Base-by-base conservation (phyloP, 2,797 vertebrate species). In the Bovichtus variegatus region DNA sequence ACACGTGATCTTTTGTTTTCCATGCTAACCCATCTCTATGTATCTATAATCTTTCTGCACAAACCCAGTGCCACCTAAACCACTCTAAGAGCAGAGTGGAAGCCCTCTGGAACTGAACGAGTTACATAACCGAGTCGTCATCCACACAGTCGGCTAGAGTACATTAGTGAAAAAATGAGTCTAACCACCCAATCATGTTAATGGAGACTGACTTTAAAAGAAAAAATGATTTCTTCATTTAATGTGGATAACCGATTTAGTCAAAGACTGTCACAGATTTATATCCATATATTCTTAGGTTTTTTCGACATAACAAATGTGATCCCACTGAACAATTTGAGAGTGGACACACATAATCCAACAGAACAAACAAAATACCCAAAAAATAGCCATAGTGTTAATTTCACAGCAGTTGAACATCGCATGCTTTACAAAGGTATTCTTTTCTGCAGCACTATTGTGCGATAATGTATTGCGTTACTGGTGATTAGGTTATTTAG, bases 381-480 rank as follows among this genome's bases (percentile, higher is more conserved):
- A 34, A 38, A 65, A 51, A 50, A n/a, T 19, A 0, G 58, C 34
- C 7, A 8, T 38, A 10, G 13, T 41, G 49, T 66, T 74, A 15
- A 66, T 55, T 9, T 59, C 76, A 50, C 59, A 44, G 12, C 60
- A 46, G 27, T 66, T 61, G 27, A 76, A 59, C 18, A 13, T 66
- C 44, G 40, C 19, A 15, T 23, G 40, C 55, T 47, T 65, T 21
- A 55, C 55, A 60, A 54, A 27, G 43, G 31, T 61, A 49, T 64
- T 46, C 38, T 36, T 49, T 66, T 31, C 55, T 44, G 18, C 46
- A 29, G 18, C 21, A 67, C 49, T 31, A 53, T 72, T 81, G 71
- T 69, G 11, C 38, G 40, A 16, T 41, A 18, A 51, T 54, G 54
- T 70, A 49, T 81, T 76, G 61, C 25, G 13, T 80, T 77, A 63